Conservation (phyloP, 2,113 vertebrate genomes). For the Struthidea cinerea region DNA sequence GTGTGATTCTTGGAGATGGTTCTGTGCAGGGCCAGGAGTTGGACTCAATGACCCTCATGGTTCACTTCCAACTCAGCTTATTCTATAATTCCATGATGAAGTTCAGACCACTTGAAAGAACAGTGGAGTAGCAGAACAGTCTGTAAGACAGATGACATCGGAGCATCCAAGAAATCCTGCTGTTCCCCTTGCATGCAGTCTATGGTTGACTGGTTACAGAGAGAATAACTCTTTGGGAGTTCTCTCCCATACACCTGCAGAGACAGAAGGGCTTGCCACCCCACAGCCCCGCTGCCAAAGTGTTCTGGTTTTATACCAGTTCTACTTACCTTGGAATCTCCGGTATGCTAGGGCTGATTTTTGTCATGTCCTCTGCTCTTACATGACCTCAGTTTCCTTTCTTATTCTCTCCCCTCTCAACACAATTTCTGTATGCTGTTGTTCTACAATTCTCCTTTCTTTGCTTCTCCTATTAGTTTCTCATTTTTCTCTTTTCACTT, state of each 20-base stretch:
- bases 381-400: neutral
- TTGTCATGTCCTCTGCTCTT: neutral
- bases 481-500: neutral
- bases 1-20: neutral
- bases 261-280: neutral
- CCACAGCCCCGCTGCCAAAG: neutral
- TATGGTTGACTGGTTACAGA: neutral
- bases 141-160: rapidly evolving
- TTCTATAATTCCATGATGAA: neutral
- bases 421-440: neutral
- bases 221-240: neutral
- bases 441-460: neutral
- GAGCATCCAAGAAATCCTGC: neutral
- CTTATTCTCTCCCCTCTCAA: neutral
- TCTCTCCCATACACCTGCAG: neutral
- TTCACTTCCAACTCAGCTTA: neutral
- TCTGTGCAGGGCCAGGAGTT: neutral
- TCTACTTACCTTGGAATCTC: neutral
- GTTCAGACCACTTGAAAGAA: neutral
- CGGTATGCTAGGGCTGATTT: neutral
- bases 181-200: neutral
- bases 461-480: neutral
- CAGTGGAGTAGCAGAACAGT: neutral
- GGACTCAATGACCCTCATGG: neutral
- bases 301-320: neutral